These are phyloP conservation scores for Asbolus verrucosus DNA, from an alignment of 1,140 invertebrate genomes.

Conservation along the genomic window DNA sequence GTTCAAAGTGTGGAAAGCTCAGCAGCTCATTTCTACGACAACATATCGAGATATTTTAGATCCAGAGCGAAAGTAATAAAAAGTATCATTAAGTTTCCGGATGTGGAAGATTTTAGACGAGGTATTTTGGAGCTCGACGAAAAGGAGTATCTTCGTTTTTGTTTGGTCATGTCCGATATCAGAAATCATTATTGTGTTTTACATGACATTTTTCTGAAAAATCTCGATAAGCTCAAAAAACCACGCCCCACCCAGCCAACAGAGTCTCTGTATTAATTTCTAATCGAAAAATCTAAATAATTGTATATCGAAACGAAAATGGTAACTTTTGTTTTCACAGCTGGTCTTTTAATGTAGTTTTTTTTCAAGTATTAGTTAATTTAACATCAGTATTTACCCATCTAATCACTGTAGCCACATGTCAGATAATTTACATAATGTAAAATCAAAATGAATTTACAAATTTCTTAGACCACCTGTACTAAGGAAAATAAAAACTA, in stretches of 20 bases:
- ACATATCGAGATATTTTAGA: slow-evolving; percentile 83
- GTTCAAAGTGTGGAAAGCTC: slow-evolving; percentile 94
- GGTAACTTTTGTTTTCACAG: too few relatives aligned
- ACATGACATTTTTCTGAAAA: slow-evolving; percentile 94
- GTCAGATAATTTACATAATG: too few relatives aligned
- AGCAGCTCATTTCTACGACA: slow-evolving; percentile 93
- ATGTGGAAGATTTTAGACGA: slow-evolving; percentile 93
- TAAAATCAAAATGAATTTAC: too few relatives aligned
- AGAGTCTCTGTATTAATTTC: neutral
- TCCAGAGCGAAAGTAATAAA: slow-evolving; percentile 75
- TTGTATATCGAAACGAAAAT: too few relatives aligned
- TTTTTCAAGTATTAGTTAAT: too few relatives aligned
- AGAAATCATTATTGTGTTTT: slow-evolving; percentile 95
- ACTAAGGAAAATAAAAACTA: too few relatives aligned
- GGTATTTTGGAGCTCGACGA: slow-evolving; percentile 93
- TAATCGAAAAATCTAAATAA: too few relatives aligned
- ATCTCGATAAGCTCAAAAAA: slow-evolving; percentile 94
- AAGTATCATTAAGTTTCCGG: slow-evolving; percentile 94
- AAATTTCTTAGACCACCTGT: too few relatives aligned
- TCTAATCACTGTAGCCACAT: too few relatives aligned
- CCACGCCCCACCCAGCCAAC: slow-evolving; percentile 68
- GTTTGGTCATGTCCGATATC: slow-evolving; percentile 91
- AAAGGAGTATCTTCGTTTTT: slow-evolving; percentile 92
- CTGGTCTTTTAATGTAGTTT: too few relatives aligned
- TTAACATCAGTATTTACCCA: too few relatives aligned